Evolutionary conservation across 2,797 vertebrate species (phyloP).

Genomic region (Anguilla pacifica): DNA sequence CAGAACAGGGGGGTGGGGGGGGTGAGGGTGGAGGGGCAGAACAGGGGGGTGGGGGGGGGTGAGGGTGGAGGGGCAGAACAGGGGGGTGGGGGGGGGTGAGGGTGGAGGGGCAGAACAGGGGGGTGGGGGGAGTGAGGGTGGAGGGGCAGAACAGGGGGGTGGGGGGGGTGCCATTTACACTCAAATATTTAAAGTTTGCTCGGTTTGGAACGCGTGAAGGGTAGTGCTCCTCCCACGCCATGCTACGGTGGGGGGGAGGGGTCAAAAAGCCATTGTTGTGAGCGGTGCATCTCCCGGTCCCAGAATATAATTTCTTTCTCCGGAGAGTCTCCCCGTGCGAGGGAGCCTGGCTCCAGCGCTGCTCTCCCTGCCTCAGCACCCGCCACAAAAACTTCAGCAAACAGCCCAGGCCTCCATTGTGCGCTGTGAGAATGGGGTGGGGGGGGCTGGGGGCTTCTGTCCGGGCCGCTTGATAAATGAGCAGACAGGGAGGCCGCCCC

Average conservation of each 20-base stretch:
- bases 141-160: background rate
- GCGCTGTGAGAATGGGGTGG: constrained; percentile 78
- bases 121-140: background rate
- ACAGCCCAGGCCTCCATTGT: constrained; percentile 96
- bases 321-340: constrained; percentile 48
- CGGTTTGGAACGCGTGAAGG: constrained; percentile 8
- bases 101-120: no score
- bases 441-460: constrained; percentile 78
- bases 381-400: constrained; percentile 91
- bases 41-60: no score
- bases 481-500: constrained; percentile 96
- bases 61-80: no score
- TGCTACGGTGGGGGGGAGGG: background rate
- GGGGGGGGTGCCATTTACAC: background rate
- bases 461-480: constrained; percentile 98
- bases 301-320: constrained; percentile 46
- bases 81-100: no score
- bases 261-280: constrained; percentile 40
- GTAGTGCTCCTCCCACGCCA: constrained; percentile 25
- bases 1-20: no score
- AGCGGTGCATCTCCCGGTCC: constrained; percentile 55
- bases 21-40: no score
- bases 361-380: constrained; percentile 85
- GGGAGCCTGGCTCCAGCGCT: no score
- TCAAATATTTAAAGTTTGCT: constrained; percentile 15